Evolutionary conservation across 2,797 vertebrate genomes (phyloP).

Genomic region (Scolopax bukidnonensis): DNA sequence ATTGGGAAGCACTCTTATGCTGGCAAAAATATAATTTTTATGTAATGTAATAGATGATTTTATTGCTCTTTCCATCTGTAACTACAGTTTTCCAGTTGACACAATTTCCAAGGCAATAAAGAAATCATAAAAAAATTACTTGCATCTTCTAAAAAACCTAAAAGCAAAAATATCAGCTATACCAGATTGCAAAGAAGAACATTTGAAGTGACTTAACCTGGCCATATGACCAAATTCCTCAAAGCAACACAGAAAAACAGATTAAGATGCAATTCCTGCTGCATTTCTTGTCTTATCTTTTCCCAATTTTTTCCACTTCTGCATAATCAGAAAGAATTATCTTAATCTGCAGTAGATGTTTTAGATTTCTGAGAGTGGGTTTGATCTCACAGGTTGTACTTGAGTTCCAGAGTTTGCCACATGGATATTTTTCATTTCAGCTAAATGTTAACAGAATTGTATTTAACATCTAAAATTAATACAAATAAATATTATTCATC

Average conservation of each 20-base stretch:
- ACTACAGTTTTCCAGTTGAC: neutral
- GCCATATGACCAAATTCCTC: neutral
- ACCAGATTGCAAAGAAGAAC: neutral
- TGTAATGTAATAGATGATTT: neutral
- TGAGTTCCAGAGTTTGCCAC: neutral
- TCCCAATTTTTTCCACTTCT: neutral
- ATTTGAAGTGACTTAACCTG: neutral
- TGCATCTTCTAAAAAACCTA: conserved; percentile 15
- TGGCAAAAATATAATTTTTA: neutral
- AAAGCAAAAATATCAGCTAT: conserved; percentile 15
- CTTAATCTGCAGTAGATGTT: neutral
- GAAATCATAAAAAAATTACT: conserved; percentile 27
- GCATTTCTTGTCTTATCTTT: neutral
- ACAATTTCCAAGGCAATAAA: neutral
- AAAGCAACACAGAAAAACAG: neutral
- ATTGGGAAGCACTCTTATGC: neutral
- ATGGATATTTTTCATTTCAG: neutral
- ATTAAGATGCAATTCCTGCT: neutral
- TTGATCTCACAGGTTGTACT: neutral
- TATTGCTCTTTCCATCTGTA: neutral
- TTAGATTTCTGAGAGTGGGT: neutral
- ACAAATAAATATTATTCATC: neutral
- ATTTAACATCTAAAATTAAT: neutral
- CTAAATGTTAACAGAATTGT: neutral
- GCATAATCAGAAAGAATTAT: neutral